Percentiles rank a stretch among this genome's conserved stretches.
Conservation (phyloP, 1,140 invertebrate genomes). For the Pseudomyrmex gracilis region DNA sequence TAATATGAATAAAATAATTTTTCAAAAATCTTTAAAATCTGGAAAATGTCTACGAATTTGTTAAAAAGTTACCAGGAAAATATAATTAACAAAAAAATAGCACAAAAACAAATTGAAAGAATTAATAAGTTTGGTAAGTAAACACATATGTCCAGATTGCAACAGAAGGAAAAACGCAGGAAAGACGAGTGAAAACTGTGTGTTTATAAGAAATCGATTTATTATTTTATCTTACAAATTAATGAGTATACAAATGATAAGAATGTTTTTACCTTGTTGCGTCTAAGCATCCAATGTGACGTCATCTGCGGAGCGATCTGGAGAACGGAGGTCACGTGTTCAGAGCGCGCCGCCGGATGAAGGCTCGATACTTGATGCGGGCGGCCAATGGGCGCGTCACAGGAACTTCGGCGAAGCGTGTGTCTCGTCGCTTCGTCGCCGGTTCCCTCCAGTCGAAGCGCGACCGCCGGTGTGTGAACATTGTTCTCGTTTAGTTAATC, state of each 20-base stretch:
- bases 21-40: too few species aligned
- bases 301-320: slow-evolving; percentile 73
- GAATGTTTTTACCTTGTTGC: background rate
- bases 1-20: too few species aligned
- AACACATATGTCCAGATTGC: too few species aligned
- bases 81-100: background rate
- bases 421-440: slow-evolving; percentile 61
- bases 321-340: slow-evolving; percentile 78
- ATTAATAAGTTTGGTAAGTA: too few species aligned
- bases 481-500: slow-evolving; percentile 1
- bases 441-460: slow-evolving; percentile 74
- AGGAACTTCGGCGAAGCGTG: slow-evolving; percentile 59
- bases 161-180: background rate
- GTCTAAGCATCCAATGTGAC: slow-evolving; percentile 68
- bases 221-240: slow-evolving; percentile 22
- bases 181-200: too few species aligned
- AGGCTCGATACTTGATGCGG: slow-evolving; percentile 71
- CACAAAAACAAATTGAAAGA: too few species aligned
- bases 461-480: slow-evolving; percentile 69
- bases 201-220: too few species aligned
- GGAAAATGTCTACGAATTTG: too few species aligned
- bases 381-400: slow-evolving; percentile 72
- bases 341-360: slow-evolving; percentile 60
- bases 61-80: background rate
- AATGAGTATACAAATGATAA: background rate